These are phyloP conservation scores for Heliornis fulica DNA, from an alignment of 2,113 vertebrate genomes.

Conservation along the genomic window DNA sequence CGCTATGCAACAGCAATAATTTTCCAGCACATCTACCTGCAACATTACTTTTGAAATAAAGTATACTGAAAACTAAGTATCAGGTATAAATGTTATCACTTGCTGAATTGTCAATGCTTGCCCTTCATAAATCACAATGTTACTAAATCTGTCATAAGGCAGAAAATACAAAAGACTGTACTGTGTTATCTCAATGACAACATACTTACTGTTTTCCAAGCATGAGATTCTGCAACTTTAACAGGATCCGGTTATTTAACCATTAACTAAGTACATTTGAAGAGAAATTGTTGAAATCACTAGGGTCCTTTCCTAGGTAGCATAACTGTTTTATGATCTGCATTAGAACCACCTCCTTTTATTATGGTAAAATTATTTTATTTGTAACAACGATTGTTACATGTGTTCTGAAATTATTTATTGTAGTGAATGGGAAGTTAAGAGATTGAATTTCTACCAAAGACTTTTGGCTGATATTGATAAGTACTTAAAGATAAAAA, in stretches of 20 bases:
- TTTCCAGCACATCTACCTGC: neutral
- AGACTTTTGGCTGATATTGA: neutral
- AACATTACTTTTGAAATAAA: conserved; percentile 70
- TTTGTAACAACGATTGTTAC: conserved; percentile 33
- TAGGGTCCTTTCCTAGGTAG: neutral
- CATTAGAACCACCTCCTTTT: neutral
- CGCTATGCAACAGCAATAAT: neutral
- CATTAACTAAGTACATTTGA: neutral
- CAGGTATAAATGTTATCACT: conserved; percentile 57
- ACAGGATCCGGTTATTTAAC: neutral
- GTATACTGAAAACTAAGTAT: conserved; percentile 58
- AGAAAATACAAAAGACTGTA: conserved; percentile 51
- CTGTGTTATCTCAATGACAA: conserved; percentile 26
- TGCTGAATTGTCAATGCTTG: conserved; percentile 67
- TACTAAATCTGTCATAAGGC: conserved; percentile 60
- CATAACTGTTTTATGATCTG: neutral
- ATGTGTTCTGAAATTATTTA: conserved; percentile 48
- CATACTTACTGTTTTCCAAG: conserved; percentile 38
- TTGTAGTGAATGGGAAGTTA: neutral
- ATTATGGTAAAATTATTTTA: conserved; percentile 28
- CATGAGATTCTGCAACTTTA: neutral
- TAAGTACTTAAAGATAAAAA: conserved; percentile 6
- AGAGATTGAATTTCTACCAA: neutral
- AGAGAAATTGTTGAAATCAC: conserved; percentile 32
- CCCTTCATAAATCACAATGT: conserved; percentile 73